These are phyloP conservation scores for Chinchilla lanigera DNA, from an alignment of 2,113 vertebrate genomes.

Conservation along the genomic window DNA sequence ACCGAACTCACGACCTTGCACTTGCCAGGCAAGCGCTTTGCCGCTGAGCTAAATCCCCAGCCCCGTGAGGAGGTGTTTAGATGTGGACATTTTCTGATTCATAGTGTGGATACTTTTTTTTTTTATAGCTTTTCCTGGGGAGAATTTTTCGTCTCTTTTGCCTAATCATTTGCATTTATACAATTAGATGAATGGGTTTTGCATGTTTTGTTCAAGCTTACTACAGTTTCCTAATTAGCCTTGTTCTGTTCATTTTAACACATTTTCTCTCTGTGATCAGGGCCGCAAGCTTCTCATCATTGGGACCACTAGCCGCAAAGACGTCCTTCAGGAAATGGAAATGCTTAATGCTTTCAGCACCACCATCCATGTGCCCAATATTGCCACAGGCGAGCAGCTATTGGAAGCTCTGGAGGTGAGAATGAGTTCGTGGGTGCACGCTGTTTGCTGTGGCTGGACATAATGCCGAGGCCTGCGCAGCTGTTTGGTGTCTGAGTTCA, in stretches of 20 bases:
- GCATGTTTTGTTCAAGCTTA: background rate
- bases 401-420: conserved; percentile 94
- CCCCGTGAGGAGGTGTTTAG: background rate
- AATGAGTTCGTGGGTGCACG: background rate
- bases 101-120: background rate
- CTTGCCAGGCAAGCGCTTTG: no score
- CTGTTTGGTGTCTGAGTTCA: background rate
- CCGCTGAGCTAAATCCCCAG: no score
- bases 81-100: background rate
- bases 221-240: background rate
- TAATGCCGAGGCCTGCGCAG: background rate
- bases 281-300: conserved; percentile 98
- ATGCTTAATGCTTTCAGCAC: conserved; percentile 98
- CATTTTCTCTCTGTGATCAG: conserved; percentile 82
- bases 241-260: background rate
- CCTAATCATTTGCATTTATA: conserved; percentile 8
- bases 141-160: conserved; percentile 15
- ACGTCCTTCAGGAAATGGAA: conserved; percentile 98
- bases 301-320: conserved; percentile 96
- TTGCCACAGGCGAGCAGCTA: conserved; percentile 92
- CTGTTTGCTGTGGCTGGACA: background rate
- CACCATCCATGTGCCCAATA: conserved; percentile 96
- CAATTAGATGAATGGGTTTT: background rate
- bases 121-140: background rate
- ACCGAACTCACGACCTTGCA: no score